Percentiles rank a stretch among this genome's conserved stretches.
These are phyloP conservation scores for Junonia oenone DNA, from an alignment of 2,888 invertebrate species.

Conservation along the genomic window DNA sequence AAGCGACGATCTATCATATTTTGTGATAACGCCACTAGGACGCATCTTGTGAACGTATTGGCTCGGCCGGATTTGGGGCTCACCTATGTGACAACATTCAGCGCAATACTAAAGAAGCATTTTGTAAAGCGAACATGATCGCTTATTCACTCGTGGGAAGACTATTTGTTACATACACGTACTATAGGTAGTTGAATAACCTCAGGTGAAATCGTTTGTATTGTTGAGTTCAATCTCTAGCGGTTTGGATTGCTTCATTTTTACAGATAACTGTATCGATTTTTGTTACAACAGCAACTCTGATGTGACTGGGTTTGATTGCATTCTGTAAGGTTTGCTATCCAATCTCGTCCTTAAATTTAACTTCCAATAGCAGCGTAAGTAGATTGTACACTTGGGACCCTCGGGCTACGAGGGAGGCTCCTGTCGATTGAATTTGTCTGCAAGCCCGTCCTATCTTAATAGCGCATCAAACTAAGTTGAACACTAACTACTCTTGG, in stretches of 20 bases:
- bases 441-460: slow-evolving; percentile 70
- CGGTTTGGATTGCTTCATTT: not conserved
- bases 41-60: slow-evolving; percentile 68
- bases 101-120: slow-evolving; percentile 30
- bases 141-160: slow-evolving; percentile 16
- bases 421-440: slow-evolving; percentile 77
- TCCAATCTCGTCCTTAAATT: slow-evolving; percentile 36
- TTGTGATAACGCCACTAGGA: slow-evolving; percentile 76
- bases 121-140: slow-evolving; percentile 25
- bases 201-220: not conserved
- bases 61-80: slow-evolving; percentile 57
- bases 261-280: not conserved
- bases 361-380: slow-evolving; percentile 62
- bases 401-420: slow-evolving; percentile 64
- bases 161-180: slow-evolving; percentile 20
- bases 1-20: slow-evolving; percentile 77
- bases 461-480: slow-evolving; percentile 71
- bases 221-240: not conserved
- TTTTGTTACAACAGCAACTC: not conserved
- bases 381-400: slow-evolving; percentile 65
- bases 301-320: not conserved
- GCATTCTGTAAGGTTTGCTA: slow-evolving; percentile 4
- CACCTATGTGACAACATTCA: slow-evolving; percentile 47
- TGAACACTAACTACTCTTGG: slow-evolving; percentile 58
- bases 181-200: slow-evolving; percentile 10